Base-by-base conservation (phyloP, 2,797 vertebrate genomes). In the Enteromius afrohamiltoni region DNA sequence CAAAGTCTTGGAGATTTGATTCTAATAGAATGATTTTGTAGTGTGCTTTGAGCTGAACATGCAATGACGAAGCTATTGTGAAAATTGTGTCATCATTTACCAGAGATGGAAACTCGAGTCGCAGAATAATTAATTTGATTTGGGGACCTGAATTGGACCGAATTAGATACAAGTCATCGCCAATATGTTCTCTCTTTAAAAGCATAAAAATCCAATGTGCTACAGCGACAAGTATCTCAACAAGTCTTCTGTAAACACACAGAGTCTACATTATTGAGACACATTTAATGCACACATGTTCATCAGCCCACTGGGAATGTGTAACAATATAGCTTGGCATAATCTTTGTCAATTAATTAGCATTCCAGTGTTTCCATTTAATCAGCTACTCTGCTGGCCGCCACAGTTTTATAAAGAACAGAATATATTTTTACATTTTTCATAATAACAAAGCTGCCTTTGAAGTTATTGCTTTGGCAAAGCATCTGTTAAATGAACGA, bases 1-100 rank as follows among this genome's bases (percentile, higher is more conserved):
- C 69, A 82, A 87, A 40, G 14, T 62, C 9, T 34, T 64, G 42
- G 23, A 29, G 9, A 17, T 77, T 29, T 29, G 40, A 2, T 62
- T 45, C 23, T 77, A 42, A 19, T 62, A 77, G 47, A 6, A 9
- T 31, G 17, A 40, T 64, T 77, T 64, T 77, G 26, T 31, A 47
- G 17, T 47, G 3, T 77, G 58, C 23, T 69, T 47, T 81, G 26
- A 81, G 53, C 17, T 60, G 8, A 47, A 49, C 26, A 51, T 40
- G 3, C 40, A 73, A 23, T 13, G 9, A 82, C 8, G 3, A 42
- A 70, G 58, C 9, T 65, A 51, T 74, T 82, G 58, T 65, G 62
- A 65, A 34, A 34, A 65, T 34, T 19, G 0, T 65, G 7, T 34
- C 29, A 65, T 65, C 7, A 19, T 34, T 31, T 31, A 17, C 60